These are phyloP conservation scores for Chionodraco myersi DNA, from an alignment of 2,113 vertebrate genomes.

Conservation along the genomic window DNA sequence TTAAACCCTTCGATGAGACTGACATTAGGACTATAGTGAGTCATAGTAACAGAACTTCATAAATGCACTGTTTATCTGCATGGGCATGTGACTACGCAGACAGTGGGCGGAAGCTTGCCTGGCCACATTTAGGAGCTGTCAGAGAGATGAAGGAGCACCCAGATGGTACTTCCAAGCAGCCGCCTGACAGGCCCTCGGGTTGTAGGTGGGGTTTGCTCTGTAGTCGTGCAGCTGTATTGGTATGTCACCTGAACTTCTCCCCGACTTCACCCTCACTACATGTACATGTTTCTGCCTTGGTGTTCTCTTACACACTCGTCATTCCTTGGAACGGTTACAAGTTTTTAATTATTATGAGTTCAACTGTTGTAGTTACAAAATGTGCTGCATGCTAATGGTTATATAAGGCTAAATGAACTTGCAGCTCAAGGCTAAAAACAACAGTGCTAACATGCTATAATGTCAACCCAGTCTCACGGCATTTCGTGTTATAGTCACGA, in stretches of 20 bases:
- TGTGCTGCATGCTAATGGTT: background rate
- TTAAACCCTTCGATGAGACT: constrained; percentile 14
- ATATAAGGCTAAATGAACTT: background rate
- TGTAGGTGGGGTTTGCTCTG: constrained; percentile 67
- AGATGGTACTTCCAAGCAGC: constrained; percentile 83
- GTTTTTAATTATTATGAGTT: background rate
- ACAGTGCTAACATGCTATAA: background rate
- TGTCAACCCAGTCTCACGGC: too few relatives aligned
- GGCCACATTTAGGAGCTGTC: constrained; percentile 65
- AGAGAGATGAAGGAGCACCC: constrained; percentile 76
- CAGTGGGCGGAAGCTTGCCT: constrained; percentile 52
- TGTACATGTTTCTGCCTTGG: constrained; percentile 1
- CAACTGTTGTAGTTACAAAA: background rate
- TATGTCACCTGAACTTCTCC: constrained; percentile 78
- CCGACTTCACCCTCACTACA: constrained; percentile 58
- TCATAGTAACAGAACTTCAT: constrained; percentile 6
- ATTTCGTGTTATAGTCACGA: too few relatives aligned
- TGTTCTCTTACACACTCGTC: background rate
- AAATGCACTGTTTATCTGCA: background rate
- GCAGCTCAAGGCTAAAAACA: background rate
- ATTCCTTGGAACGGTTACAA: constrained; percentile 1
- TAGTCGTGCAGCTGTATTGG: constrained; percentile 64
- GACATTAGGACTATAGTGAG: constrained; percentile 1
- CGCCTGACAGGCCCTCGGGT: constrained; percentile 74
- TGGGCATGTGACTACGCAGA: constrained; percentile 44